These are phyloP conservation scores for Scelioninae gen. 1 DNA, from an alignment of 2,888 invertebrate species.

Conservation along the genomic window DNA sequence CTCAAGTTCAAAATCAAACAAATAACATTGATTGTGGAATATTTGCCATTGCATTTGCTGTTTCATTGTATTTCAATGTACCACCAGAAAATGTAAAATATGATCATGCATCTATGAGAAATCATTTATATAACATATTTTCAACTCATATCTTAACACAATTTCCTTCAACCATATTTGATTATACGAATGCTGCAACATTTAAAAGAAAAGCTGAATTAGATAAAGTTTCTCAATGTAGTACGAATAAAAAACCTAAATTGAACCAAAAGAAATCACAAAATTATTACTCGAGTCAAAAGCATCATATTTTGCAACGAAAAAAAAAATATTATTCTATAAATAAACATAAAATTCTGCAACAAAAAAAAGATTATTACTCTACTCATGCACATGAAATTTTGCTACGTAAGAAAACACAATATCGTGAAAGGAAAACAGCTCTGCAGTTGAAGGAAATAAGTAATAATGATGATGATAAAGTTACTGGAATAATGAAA, in stretches of 20 bases:
- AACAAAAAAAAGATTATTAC: neutral
- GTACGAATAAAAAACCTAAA: too few species aligned
- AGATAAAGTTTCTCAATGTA: too few species aligned
- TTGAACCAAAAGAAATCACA: too few species aligned
- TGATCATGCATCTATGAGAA: slow-evolving; percentile 15
- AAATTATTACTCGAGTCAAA: too few species aligned
- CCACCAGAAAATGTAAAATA: slow-evolving; percentile 2
- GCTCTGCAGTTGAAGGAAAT: too few species aligned
- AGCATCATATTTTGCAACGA: too few species aligned
- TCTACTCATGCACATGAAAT: too few species aligned
- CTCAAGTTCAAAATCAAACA: slow-evolving; percentile 18
- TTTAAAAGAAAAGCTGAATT: too few species aligned
- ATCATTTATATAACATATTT: slow-evolving; percentile 35
- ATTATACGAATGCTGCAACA: neutral
- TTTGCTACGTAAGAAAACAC: too few species aligned
- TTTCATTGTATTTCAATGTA: slow-evolving; percentile 21
- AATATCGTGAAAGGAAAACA: too few species aligned
- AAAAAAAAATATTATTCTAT: neutral
- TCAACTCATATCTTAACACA: neutral
- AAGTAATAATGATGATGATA: neutral
- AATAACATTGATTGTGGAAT: slow-evolving; percentile 39
- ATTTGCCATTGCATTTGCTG: slow-evolving; percentile 27
- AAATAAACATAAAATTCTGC: neutral
- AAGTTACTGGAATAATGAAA: neutral
- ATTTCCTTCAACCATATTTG: neutral